Evolutionary conservation across 2,888 invertebrate species (phyloP).

Genomic region (Cyaniris semiargus): DNA sequence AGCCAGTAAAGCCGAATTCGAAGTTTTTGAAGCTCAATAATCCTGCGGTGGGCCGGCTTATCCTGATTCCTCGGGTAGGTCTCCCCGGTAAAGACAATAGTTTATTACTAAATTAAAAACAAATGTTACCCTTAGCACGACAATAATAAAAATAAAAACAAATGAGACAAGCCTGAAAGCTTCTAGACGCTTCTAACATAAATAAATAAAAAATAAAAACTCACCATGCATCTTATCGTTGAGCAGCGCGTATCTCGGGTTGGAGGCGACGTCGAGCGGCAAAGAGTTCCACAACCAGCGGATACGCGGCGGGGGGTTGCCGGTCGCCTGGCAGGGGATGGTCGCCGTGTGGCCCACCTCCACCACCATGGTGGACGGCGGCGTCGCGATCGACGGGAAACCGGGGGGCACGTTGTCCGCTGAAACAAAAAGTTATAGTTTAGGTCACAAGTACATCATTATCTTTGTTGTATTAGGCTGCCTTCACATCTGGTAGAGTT

Average conservation of each 20-base stretch:
- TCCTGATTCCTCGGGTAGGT: no score
- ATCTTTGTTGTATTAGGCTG: background rate
- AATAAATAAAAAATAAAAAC: slow-evolving; percentile 45
- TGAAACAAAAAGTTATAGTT: slow-evolving; percentile 48
- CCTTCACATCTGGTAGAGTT: no score
- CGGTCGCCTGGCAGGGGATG: slow-evolving; percentile 93
- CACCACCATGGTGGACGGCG: slow-evolving; percentile 95
- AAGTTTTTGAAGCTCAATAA: no score
- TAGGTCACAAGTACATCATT: background rate
- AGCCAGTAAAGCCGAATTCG: no score
- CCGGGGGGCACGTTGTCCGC: slow-evolving; percentile 94
- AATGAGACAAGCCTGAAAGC: no score
- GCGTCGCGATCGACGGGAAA: slow-evolving; percentile 91
- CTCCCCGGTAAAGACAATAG: no score
- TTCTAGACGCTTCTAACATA: no score
- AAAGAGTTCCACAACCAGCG: slow-evolving; percentile 97
- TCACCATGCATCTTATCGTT: slow-evolving; percentile 89
- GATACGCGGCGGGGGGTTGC: slow-evolving; percentile 90
- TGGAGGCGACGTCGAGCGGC: slow-evolving; percentile 90
- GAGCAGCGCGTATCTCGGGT: slow-evolving; percentile 91
- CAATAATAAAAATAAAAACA: no score
- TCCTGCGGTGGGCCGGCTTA: no score
- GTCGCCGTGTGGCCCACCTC: slow-evolving; percentile 96
- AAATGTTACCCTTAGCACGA: no score
- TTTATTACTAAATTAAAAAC: no score